Evolutionary conservation across 2,113 vertebrate species (phyloP).

Genomic region (Callipepla squamata): DNA sequence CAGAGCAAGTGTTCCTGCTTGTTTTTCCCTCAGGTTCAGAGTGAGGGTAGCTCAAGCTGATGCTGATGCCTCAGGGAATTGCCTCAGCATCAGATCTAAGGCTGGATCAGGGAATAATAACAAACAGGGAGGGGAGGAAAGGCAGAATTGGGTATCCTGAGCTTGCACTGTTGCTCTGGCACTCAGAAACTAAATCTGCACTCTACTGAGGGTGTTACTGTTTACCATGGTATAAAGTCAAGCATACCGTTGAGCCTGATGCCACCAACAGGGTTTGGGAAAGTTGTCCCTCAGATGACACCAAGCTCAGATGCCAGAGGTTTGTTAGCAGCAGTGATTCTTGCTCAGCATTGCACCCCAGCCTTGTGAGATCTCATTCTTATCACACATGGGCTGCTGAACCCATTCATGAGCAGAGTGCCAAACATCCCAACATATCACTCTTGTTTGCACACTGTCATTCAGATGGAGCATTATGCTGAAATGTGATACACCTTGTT

Average conservation of each 20-base stretch:
- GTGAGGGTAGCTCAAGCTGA: rapidly evolving
- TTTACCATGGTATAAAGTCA: rapidly evolving
- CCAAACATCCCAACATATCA: background rate
- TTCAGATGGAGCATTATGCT: rapidly evolving
- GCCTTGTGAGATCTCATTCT: background rate
- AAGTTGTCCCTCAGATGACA: background rate
- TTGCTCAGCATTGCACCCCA: background rate
- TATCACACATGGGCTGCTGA: rapidly evolving
- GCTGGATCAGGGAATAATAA: background rate
- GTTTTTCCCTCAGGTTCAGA: background rate
- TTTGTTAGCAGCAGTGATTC: background rate
- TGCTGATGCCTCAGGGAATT: rapidly evolving
- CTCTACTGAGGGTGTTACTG: rapidly evolving
- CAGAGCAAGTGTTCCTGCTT: background rate
- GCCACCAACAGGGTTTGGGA: background rate
- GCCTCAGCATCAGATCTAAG: background rate
- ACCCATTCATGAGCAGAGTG: rapidly evolving
- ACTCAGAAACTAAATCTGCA: background rate
- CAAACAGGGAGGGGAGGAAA: background rate
- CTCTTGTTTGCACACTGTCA: background rate
- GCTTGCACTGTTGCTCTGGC: background rate
- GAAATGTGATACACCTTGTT: background rate
- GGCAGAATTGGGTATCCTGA: background rate
- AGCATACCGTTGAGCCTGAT: rapidly evolving
- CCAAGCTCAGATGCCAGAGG: background rate